These are phyloP conservation scores for Stylophora pistillata DNA, from an alignment of 64 coral and sea anemone genomes.

Conservation along the genomic window DNA sequence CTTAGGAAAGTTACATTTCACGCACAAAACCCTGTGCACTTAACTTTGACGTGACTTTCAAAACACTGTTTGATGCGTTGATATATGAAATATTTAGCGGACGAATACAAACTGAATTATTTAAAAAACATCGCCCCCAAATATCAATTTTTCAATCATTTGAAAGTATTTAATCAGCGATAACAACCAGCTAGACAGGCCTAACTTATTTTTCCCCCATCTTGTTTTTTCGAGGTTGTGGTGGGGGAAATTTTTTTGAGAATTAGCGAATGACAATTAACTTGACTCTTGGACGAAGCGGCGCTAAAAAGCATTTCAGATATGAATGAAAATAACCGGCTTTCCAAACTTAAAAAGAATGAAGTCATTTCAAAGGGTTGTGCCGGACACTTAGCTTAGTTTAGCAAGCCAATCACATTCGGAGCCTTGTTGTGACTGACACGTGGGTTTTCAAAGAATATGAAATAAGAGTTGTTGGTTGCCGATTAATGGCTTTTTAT, in stretches of 20 bases:
- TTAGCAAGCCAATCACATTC: constrained; percentile 54
- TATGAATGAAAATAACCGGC: constrained; percentile 19
- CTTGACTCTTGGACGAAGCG: constrained; percentile 37
- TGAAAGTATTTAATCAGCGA: constrained; percentile 60
- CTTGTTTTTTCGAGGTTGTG: constrained; percentile 34
- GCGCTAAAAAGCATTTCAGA: constrained; percentile 17
- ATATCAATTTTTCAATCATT: constrained; percentile 61
- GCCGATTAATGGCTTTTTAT: constrained; percentile 66
- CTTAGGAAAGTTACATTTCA: neutral
- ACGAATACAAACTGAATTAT: constrained; percentile 61
- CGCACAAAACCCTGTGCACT: constrained; percentile 42
- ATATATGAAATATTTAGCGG: constrained; percentile 77
- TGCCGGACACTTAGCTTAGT: constrained; percentile 14
- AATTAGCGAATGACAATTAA: neutral
- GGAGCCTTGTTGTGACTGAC: constrained; percentile 40
- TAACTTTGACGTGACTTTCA: constrained; percentile 91
- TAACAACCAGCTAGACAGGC: constrained; percentile 2
- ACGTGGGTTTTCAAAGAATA: constrained; percentile 59
- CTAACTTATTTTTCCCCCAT: constrained; percentile 10
- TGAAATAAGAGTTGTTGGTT: constrained; percentile 58
- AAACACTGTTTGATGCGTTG: constrained; percentile 53
- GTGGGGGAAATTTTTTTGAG: constrained; percentile 4
- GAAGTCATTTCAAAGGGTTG: constrained; percentile 47
- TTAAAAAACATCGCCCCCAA: constrained; percentile 43
- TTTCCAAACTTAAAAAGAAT: constrained; percentile 47